Percentiles rank a stretch among this genome's conserved stretches.
phyloP scores from a whole-genome alignment of 2,113 vertebrate species.

The Cavia porcellus region DNA sequence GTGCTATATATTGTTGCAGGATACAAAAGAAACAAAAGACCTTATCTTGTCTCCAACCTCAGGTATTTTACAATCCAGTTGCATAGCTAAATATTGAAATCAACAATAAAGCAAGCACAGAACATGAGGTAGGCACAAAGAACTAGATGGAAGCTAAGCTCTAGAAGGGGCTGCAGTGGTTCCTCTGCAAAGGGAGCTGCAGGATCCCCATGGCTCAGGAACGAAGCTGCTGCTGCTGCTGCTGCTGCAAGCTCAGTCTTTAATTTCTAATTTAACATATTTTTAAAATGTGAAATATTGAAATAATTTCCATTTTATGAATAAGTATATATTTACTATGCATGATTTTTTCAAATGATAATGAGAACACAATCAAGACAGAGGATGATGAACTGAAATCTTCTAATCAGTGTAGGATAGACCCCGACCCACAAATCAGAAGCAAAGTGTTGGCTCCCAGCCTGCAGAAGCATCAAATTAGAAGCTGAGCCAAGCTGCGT shows the following conservation, averaged over 20 bases:
- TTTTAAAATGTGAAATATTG: constrained; percentile 6
- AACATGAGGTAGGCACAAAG: neutral
- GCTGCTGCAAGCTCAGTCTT: neutral
- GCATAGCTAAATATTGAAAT: constrained; percentile 3
- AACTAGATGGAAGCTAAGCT: neutral
- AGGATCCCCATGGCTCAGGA: neutral
- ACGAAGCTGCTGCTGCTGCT: neutral
- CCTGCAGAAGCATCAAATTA: neutral
- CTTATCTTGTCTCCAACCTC: neutral
- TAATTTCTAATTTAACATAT: constrained; percentile 17
- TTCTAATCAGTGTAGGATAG: neutral
- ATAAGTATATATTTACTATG: constrained; percentile 20
- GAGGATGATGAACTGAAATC: neutral
- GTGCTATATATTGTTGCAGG: neutral
- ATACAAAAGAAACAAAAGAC: neutral
- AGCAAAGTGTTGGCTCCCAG: neutral
- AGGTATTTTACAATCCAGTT: constrained; percentile 13
- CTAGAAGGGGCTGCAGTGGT: neutral
- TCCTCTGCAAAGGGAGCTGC: neutral
- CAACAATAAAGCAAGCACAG: neutral
- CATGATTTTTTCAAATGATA: constrained; percentile 30
- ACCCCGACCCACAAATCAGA: neutral
- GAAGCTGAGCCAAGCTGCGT: neutral
- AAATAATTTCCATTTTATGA: constrained; percentile 7
- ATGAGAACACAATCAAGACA: neutral